Conservation (phyloP, 2,888 invertebrate genomes). For the Lathronympha strigana region DNA sequence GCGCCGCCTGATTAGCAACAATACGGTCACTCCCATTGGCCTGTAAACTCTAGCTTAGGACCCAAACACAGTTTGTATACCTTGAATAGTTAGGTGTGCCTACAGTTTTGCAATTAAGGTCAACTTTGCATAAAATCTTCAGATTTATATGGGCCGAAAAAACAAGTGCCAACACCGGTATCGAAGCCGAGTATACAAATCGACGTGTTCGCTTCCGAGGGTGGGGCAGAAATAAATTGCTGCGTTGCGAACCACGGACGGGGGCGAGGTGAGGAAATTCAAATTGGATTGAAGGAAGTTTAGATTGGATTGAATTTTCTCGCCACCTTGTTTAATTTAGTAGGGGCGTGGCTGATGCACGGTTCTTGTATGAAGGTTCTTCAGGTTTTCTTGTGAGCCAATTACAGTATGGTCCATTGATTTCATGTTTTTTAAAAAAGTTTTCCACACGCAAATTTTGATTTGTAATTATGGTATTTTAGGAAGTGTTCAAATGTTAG, state of each 20-base stretch:
- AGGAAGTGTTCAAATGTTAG: background rate
- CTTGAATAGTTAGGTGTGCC: too few species aligned
- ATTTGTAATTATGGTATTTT: background rate
- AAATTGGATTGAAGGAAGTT: constrained; percentile 82
- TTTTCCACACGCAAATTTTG: too few species aligned
- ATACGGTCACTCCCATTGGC: too few species aligned
- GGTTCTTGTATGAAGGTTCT: constrained; percentile 41
- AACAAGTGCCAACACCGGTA: constrained; percentile 36
- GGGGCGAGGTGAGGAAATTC: constrained; percentile 66
- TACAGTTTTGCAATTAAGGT: too few species aligned
- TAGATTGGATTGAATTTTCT: constrained; percentile 81
- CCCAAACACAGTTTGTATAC: too few species aligned
- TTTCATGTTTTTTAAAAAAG: background rate
- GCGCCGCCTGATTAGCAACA: too few species aligned
- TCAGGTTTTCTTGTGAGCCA: constrained; percentile 4
- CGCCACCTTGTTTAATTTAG: constrained; percentile 80
- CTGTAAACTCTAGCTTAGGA: too few species aligned
- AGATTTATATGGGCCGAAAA: constrained; percentile 10
- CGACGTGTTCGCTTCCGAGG: constrained; percentile 45
- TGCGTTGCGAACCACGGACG: constrained; percentile 49
- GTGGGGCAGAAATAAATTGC: constrained; percentile 59
- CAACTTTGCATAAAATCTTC: background rate
- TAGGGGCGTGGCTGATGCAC: constrained; percentile 57
- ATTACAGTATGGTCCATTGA: background rate
- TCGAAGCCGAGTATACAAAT: constrained; percentile 41